Conservation (phyloP, 2,113 vertebrate species). For the Ptilonorhynchus violaceus region DNA sequence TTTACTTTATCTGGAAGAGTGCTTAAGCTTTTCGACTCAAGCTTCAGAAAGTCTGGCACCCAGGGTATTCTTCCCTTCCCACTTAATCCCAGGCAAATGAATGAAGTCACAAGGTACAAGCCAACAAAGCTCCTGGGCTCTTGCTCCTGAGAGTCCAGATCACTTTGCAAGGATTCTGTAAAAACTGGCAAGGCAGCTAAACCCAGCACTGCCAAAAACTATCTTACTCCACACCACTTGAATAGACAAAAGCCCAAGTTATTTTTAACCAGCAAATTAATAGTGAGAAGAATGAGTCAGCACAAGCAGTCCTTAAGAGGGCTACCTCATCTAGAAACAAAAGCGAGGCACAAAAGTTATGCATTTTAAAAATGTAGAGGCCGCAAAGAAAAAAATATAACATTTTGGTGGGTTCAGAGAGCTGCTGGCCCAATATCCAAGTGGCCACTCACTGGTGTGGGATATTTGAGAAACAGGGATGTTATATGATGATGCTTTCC, state of each 20-base stretch:
- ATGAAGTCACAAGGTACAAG: background rate
- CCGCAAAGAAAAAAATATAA: background rate
- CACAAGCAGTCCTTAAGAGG: background rate
- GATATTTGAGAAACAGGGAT: background rate
- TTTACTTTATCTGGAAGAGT: background rate
- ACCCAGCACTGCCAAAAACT: background rate
- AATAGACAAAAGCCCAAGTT: constrained; percentile 27
- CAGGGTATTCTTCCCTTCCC: background rate
- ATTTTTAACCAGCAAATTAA: constrained; percentile 65
- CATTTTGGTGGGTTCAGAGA: background rate
- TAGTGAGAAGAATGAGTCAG: constrained; percentile 18
- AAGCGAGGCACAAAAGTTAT: background rate
- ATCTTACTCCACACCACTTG: background rate
- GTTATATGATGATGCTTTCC: background rate
- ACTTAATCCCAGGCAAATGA: background rate
- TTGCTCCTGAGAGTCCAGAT: background rate
- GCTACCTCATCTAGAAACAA: background rate
- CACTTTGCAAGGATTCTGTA: constrained; percentile 6
- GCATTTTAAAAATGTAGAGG: background rate
- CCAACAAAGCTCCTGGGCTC: background rate
- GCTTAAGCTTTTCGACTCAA: background rate
- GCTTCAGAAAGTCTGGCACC: background rate
- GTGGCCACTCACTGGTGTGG: background rate
- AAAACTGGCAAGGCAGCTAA: background rate
- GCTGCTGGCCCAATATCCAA: background rate